A percentile compares a stretch with the other conserved stretches of the same genome.
phyloP scores from a whole-genome alignment of 37 sponge, comb jelly and placozoan species.

The Spongilla lacustris region DNA sequence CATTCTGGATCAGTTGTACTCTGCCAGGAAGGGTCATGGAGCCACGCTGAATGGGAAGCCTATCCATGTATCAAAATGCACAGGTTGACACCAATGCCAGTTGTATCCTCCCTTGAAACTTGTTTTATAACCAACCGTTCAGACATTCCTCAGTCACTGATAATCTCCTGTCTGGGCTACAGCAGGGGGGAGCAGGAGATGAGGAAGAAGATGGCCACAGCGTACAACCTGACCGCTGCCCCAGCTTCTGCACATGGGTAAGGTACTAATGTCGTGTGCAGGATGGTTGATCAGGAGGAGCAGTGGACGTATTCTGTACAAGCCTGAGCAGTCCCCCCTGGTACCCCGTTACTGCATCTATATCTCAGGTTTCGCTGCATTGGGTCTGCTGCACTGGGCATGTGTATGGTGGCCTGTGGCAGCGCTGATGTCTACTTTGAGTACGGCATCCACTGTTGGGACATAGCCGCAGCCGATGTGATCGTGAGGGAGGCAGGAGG shows the following conservation, averaged over 20 bases:
- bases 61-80: slow-evolving; percentile 67
- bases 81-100: slow-evolving; percentile 38
- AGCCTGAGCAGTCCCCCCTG: too few species aligned
- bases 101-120: background rate
- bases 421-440: slow-evolving; percentile 81
- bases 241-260: slow-evolving; percentile 59
- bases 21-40: slow-evolving; percentile 84
- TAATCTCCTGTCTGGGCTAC: slow-evolving; percentile 64
- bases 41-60: slow-evolving; percentile 81
- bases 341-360: background rate
- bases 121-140: background rate
- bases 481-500: slow-evolving; percentile 96
- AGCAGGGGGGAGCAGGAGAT: slow-evolving; percentile 34
- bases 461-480: slow-evolving; percentile 93
- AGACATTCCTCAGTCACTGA: slow-evolving; percentile 67
- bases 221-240: slow-evolving; percentile 28
- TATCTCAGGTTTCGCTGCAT: slow-evolving; percentile 36
- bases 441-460: slow-evolving; percentile 96
- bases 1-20: slow-evolving; percentile 74
- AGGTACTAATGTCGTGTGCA: background rate
- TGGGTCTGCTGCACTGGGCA: slow-evolving; percentile 74
- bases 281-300: too few species aligned
- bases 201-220: slow-evolving; percentile 21
- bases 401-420: slow-evolving; percentile 85
- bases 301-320: too few species aligned